Percentiles rank a stretch among this genome's conserved stretches.
phyloP scores from a whole-genome alignment of 2,888 invertebrate species.

The Athetis lepigone region DNA sequence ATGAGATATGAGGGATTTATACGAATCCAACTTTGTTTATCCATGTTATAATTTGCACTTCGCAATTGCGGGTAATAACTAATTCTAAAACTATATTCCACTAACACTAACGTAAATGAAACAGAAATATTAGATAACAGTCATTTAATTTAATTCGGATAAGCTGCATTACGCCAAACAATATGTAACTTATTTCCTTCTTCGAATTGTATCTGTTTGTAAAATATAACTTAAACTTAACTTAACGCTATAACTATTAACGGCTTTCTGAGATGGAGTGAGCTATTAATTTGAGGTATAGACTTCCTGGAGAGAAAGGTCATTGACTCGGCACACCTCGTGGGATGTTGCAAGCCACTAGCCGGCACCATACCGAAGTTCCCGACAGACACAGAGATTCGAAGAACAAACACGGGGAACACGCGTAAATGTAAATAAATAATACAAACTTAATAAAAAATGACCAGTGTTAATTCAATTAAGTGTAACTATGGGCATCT shows the following conservation, averaged over 20 bases:
- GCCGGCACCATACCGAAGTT: slow-evolving; percentile 72
- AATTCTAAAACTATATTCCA: slow-evolving; percentile 6
- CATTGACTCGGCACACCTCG: slow-evolving; percentile 80
- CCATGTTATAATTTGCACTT: slow-evolving; percentile 4
- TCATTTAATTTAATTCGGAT: background rate
- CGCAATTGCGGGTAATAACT: background rate
- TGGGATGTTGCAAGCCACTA: slow-evolving; percentile 78
- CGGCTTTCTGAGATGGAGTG: slow-evolving; percentile 65
- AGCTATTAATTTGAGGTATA: slow-evolving; percentile 83
- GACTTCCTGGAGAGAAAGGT: slow-evolving; percentile 81
- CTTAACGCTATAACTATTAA: slow-evolving; percentile 58
- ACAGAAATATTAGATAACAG: background rate
- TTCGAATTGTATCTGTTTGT: slow-evolving; percentile 30
- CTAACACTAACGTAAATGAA: background rate
- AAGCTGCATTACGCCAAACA: background rate
- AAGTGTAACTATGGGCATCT: background rate
- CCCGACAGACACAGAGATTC: slow-evolving; percentile 68
- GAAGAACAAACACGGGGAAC: slow-evolving; percentile 60
- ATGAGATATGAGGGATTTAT: slow-evolving; percentile 28
- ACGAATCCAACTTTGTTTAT: slow-evolving; percentile 18
- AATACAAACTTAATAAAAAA: slow-evolving; percentile 21
- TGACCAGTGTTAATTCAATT: slow-evolving; percentile 27
- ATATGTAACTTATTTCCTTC: slow-evolving; percentile 23
- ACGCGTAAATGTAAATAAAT: slow-evolving; percentile 53
- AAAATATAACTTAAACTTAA: slow-evolving; percentile 43